Evolutionary conservation across 1,140 invertebrate genomes (phyloP), one percentile per base, ranked within the genome.

Genomic region (Drosophila sechellia): DNA sequence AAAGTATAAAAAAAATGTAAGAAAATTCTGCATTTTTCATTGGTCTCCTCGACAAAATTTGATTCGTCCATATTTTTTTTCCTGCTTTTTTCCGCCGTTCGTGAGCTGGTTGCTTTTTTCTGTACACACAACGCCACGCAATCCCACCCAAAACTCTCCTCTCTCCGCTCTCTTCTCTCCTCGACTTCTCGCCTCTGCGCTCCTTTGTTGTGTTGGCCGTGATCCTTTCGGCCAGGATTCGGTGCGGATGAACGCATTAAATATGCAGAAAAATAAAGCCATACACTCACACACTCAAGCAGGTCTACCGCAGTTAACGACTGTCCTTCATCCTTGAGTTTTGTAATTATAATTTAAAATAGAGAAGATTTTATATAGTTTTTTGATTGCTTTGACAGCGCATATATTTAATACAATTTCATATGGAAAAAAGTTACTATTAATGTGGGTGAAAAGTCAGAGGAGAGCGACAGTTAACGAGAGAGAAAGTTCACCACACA

Each of bases 111-210:
- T 86, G 56, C 45, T 79, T 81, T 87, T 81, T 86, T 87, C 50
- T 87, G 78, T 77, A 87, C 84, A 78, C 66, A 89, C 84, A 85
- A 68, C 64, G 63, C 64, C 57, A 83, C 79, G 75, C 79, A 68
- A 78, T 61, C 79, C 70, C 57, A 69, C 63, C 46, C 69, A 77
- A 66, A 73, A 58, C 66, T 69, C 63, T 56, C 63, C 66, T 39
- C 50, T 66, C 40, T 40, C 17, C 40, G 2, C 39, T 69, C 49
- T 70, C 35, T 56, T 35, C 20, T 25, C 31, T 40, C 61, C 54
- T 40, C 64, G 58, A 63, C 61, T 55, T 56, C 77, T 75, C 48
- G 60, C 50, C 43, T 22, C 40, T 39, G 39, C 42, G 46, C 58
- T 72, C 64, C 59, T 58, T 80, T 70, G 77, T 76, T 63, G 65